Conservation (phyloP, 2,888 invertebrate genomes). For the Erannis defoliaria region DNA sequence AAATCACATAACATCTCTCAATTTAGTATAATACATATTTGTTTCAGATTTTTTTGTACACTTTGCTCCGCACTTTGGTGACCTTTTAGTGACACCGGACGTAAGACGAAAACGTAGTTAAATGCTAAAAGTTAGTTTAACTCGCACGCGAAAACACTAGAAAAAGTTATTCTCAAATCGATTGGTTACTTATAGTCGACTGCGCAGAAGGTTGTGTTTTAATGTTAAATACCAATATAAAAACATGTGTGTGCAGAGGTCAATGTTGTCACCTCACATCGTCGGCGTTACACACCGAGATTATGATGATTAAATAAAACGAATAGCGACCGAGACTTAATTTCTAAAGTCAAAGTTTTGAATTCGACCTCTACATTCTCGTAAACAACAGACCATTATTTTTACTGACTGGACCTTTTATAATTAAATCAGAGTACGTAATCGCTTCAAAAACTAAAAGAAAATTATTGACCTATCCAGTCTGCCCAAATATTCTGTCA, state of each 20-base stretch:
- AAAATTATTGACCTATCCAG: too few relatives aligned
- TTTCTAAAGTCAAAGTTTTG: not conserved
- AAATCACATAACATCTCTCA: too few relatives aligned
- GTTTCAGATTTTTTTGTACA: too few relatives aligned
- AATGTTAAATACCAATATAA: conserved; percentile 12
- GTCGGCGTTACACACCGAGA: conserved; percentile 11
- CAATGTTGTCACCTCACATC: conserved; percentile 21
- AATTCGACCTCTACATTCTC: not conserved
- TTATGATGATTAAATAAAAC: conserved; percentile 33
- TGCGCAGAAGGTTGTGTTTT: conserved; percentile 9
- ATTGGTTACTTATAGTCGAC: not conserved
- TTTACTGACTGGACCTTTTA: not conserved
- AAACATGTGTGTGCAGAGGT: conserved; percentile 18
- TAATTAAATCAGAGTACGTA: not conserved
- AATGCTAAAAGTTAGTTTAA: not conserved
- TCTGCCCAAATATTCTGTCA: too few relatives aligned
- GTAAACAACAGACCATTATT: not conserved
- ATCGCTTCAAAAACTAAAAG: too few relatives aligned
- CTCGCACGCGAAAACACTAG: not conserved
- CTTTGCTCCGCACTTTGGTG: too few relatives aligned
- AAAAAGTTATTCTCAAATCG: not conserved
- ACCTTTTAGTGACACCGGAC: too few relatives aligned
- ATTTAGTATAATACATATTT: too few relatives aligned
- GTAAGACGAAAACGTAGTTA: not conserved
- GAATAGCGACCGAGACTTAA: conserved; percentile 1